Conservation (phyloP, 2,113 vertebrate genomes). For the Scortum barcoo region DNA sequence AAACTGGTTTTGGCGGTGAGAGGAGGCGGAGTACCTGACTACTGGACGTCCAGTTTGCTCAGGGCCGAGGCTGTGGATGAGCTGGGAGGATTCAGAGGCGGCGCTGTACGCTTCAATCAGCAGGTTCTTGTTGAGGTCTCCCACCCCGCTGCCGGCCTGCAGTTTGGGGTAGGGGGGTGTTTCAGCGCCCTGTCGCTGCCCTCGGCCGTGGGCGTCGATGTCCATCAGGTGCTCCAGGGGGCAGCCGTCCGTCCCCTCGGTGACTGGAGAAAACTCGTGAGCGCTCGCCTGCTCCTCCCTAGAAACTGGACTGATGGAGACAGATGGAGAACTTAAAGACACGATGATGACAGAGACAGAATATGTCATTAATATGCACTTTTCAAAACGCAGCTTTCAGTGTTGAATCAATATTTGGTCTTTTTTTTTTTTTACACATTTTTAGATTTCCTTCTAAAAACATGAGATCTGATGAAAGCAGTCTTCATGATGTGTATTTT, state of each 20-base stretch:
- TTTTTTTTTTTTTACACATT: constrained; percentile 6
- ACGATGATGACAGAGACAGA: constrained; percentile 60
- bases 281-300: constrained; percentile 95
- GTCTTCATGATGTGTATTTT: too few species aligned
- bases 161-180: constrained; percentile 86
- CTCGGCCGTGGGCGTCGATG: constrained; percentile 85
- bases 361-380: not conserved
- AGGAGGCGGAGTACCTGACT: constrained; percentile 46
- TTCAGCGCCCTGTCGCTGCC: not conserved
- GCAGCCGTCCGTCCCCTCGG: constrained; percentile 90
- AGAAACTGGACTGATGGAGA: constrained; percentile 90
- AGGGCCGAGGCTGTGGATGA: constrained; percentile 88
- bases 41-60: constrained; percentile 84
- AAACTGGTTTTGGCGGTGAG: not conserved
- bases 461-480: not conserved
- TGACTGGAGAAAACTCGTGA: constrained; percentile 94
- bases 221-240: constrained; percentile 94
- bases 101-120: constrained; percentile 94
- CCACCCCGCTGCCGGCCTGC: constrained; percentile 87
- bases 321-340: constrained; percentile 69
- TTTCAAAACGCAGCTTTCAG: not conserved
- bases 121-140: constrained; percentile 98
- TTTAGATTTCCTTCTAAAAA: too few species aligned
- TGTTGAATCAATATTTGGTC: not conserved
- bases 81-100: constrained; percentile 89